Base-by-base conservation (phyloP, 2,113 vertebrate species). In the Sturnira hondurensis region DNA sequence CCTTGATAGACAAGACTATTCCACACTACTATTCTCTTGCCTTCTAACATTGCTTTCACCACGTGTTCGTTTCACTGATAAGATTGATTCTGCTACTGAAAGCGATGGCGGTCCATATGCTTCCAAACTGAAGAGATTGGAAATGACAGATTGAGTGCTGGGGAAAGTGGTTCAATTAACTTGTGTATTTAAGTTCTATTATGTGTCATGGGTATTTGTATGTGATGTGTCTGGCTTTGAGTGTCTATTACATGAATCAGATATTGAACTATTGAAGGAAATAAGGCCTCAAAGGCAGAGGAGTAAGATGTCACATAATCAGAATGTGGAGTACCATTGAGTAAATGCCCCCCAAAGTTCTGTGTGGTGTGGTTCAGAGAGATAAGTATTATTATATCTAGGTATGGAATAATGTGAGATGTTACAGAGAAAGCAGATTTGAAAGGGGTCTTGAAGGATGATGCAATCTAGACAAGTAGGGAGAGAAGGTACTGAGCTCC, bases 91-190 rank as follows among this genome's bases (percentile, higher is more conserved):
- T 58, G 24, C 15, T 86, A 12, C 38, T 70, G 38, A 54, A 80
- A 70, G 41, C 74, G 41, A 65, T 7, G 54, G 73, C 33, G n/a
- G 3, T n/a, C 38, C 24, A 12, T 14, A 9, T 36, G 36, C 38
- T 88, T 95, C 61, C 70, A 31, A 58, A 54, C 1, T 45, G 56
- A 91, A 96, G 65, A 84, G 31, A 78, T 5, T 90, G 12, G 19
- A 90, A 89, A 74, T 26, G 24, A 76, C 45, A 90, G 45, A 31
- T 54, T 50, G 9, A 74, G 1, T 92, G 24, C 33, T 88, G 2
- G 43, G 70, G 61, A 74, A 87, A 70, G 16, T 22, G 20, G 12
- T 33, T 84, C 28, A 33, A 24, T 58, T 78, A 74, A 33, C 11
- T 47, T 88, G 38, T 28, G 6, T 26, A n/a, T 14, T 47, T 86